These are phyloP conservation scores for Passer montanus DNA, from an alignment of 2,113 vertebrate genomes.

Conservation along the genomic window DNA sequence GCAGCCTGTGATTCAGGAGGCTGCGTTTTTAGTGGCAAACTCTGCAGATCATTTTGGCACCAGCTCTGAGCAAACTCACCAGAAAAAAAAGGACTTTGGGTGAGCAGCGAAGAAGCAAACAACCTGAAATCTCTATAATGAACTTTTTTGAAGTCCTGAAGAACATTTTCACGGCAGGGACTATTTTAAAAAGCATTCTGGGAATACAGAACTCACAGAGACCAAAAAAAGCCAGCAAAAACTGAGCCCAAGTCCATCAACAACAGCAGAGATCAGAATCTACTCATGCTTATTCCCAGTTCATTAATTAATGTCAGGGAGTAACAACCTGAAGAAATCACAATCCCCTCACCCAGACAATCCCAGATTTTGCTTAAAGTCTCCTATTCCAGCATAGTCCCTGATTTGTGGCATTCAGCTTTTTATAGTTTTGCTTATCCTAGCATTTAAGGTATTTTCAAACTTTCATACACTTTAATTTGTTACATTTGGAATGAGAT, in stretches of 20 bases:
- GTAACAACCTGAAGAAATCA: background rate
- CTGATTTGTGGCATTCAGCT: conserved; percentile 35
- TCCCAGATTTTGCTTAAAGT: background rate
- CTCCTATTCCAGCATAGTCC: background rate
- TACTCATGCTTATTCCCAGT: background rate
- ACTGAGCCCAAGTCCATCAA: background rate
- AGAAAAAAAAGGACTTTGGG: background rate
- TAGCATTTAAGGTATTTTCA: conserved; percentile 65
- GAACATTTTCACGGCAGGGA: background rate
- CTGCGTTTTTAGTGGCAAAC: conserved; percentile 23
- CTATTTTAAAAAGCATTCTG: conserved; percentile 8
- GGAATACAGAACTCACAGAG: background rate
- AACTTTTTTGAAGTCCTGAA: background rate
- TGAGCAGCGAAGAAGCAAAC: background rate
- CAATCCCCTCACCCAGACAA: background rate
- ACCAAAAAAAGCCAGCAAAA: background rate
- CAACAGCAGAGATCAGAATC: background rate
- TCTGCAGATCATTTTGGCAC: conserved; percentile 26
- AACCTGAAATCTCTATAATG: background rate
- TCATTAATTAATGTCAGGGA: background rate
- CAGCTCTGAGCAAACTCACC: conserved; percentile 26
- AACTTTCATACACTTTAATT: conserved; percentile 57
- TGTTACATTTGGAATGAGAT: conserved; percentile 64
- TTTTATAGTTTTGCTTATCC: conserved; percentile 66
- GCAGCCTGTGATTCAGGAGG: conserved; percentile 5